Conservation (phyloP, 2,888 invertebrate species). For the Leucophenga montana region DNA sequence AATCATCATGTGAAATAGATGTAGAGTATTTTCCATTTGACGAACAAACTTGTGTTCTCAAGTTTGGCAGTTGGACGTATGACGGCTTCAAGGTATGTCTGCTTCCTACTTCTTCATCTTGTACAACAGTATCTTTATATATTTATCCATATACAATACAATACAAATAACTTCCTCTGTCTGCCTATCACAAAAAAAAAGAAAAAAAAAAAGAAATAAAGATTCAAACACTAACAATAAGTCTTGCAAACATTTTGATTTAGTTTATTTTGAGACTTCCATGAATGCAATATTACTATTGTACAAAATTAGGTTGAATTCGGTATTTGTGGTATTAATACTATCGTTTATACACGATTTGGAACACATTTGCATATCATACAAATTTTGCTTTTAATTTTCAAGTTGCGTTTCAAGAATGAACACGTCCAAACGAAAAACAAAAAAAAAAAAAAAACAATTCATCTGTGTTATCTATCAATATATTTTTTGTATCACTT, state of each 20-base stretch:
- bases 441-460: too few relatives aligned
- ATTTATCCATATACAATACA: not conserved
- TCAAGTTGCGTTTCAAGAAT: not conserved
- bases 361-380: conserved; percentile 4
- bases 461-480: too few relatives aligned
- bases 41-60: conserved; percentile 96
- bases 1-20: conserved; percentile 96
- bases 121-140: conserved; percentile 14
- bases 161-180: conserved; percentile 12
- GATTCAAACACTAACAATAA: conserved; percentile 13
- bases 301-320: conserved; percentile 23
- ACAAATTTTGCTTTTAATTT: conserved; percentile 10
- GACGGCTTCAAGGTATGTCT: conserved; percentile 94
- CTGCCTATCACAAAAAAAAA: conserved; percentile 10
- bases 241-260: conserved; percentile 14
- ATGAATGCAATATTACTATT: conserved; percentile 17
- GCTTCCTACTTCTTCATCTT: too few relatives aligned
- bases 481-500: not conserved
- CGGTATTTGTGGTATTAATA: conserved; percentile 21
- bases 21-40: conserved; percentile 98
- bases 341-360: not conserved
- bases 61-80: conserved; percentile 98
- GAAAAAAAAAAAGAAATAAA: too few relatives aligned
- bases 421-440: not conserved
- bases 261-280: conserved; percentile 12